A percentile compares a stretch with the other conserved stretches of the same genome.
Conservation (phyloP, 2,113 vertebrate genomes). For the Lagopus leucura region DNA sequence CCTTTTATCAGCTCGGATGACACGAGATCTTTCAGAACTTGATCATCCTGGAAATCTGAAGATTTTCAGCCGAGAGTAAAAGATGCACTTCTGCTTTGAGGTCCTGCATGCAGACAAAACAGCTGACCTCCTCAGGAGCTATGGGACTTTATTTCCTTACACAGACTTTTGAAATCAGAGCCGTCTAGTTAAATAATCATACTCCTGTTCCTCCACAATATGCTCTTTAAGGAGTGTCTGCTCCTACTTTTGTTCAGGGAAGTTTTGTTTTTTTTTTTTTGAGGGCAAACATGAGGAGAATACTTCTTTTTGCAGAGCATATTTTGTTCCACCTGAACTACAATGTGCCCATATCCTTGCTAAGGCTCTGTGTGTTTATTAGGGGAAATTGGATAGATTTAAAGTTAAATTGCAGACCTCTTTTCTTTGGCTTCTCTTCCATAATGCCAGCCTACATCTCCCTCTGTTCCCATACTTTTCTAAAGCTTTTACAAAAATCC, state of each 20-base stretch:
- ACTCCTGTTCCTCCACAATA: not conserved
- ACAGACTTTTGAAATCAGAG: conserved; percentile 26
- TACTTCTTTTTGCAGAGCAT: fast-evolving
- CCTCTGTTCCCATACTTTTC: not conserved
- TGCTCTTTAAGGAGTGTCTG: not conserved
- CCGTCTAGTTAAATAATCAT: not conserved
- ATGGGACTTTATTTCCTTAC: conserved; percentile 32
- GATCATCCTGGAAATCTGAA: conserved; percentile 20
- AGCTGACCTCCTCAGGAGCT: conserved; percentile 18
- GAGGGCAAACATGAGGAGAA: not conserved
- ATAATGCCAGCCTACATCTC: not conserved
- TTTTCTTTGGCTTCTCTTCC: not conserved
- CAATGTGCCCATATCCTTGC: not conserved
- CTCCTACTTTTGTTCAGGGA: not conserved
- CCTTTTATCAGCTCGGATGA: conserved; percentile 36
- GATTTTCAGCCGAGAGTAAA: not conserved
- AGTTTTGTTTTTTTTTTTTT: not conserved
- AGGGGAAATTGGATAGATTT: not conserved
- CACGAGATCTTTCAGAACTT: conserved; percentile 44
- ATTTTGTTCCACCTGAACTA: not conserved
- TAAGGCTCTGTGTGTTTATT: not conserved
- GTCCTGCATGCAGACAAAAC: conserved; percentile 29
- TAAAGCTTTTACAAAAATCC: not conserved
- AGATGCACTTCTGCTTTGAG: not conserved
- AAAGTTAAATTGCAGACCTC: not conserved